phyloP scores from a whole-genome alignment of 2,797 vertebrate species.

The Tadarida brasiliensis region DNA sequence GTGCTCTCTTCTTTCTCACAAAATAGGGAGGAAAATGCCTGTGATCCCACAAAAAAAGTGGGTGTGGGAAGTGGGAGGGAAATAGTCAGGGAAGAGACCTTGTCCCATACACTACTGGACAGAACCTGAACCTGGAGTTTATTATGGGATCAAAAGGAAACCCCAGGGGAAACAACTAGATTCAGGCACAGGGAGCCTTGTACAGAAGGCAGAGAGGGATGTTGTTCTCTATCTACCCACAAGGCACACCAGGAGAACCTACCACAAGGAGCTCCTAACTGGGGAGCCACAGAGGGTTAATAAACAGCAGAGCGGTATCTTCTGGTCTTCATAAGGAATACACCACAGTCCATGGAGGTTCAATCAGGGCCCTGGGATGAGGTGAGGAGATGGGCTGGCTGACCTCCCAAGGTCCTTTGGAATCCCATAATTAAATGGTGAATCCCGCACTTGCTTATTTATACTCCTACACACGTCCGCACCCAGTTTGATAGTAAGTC shows the following conservation, averaged over 20 bases:
- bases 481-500: conserved; percentile 62
- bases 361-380: background rate
- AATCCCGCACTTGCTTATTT: background rate
- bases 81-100: background rate
- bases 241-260: background rate
- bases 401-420: conserved; percentile 61
- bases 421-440: background rate
- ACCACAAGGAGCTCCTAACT: background rate
- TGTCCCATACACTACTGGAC: background rate
- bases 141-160: background rate
- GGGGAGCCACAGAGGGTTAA: background rate
- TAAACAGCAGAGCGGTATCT: background rate
- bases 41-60: background rate
- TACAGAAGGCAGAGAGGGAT: background rate
- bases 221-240: too few relatives aligned
- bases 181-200: background rate
- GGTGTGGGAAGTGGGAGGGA: background rate
- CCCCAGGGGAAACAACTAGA: background rate
- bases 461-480: background rate
- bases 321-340: background rate
- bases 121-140: background rate
- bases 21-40: background rate
- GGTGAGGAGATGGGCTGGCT: background rate
- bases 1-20: background rate
- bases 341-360: background rate